These are phyloP conservation scores for Ceuthmochares aereus DNA, from an alignment of 2,113 vertebrate species.

Conservation along the genomic window DNA sequence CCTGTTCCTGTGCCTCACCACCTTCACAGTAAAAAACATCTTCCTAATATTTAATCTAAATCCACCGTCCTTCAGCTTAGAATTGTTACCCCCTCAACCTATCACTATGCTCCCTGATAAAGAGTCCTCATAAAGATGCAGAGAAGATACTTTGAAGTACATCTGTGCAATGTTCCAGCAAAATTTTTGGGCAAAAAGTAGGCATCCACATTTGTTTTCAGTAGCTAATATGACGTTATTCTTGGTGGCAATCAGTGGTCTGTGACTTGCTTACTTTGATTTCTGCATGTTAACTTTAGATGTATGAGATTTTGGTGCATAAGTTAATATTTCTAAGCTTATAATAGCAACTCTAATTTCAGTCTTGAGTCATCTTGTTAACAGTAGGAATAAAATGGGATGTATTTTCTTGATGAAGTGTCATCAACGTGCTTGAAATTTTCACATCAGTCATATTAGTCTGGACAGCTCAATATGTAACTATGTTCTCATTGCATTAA, in stretches of 20 bases:
- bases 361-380: background rate
- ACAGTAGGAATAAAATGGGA: background rate
- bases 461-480: background rate
- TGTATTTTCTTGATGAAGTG: background rate
- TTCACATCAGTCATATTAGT: background rate
- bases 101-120: too few species aligned
- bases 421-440: background rate
- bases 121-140: too few species aligned
- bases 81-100: too few species aligned
- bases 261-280: background rate
- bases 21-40: too few species aligned
- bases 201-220: background rate
- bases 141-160: background rate
- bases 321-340: background rate
- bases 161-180: background rate
- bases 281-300: background rate
- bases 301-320: background rate
- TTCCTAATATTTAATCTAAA: too few species aligned
- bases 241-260: background rate
- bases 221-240: background rate
- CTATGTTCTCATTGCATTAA: constrained; percentile 1
- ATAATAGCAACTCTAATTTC: background rate
- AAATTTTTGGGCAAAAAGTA: background rate
- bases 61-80: too few species aligned
- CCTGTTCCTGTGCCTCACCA: too few species aligned